Percentiles rank a stretch among this genome's conserved stretches.
phyloP scores from a whole-genome alignment of 2,797 vertebrate genomes.

The Botia almorhae region DNA sequence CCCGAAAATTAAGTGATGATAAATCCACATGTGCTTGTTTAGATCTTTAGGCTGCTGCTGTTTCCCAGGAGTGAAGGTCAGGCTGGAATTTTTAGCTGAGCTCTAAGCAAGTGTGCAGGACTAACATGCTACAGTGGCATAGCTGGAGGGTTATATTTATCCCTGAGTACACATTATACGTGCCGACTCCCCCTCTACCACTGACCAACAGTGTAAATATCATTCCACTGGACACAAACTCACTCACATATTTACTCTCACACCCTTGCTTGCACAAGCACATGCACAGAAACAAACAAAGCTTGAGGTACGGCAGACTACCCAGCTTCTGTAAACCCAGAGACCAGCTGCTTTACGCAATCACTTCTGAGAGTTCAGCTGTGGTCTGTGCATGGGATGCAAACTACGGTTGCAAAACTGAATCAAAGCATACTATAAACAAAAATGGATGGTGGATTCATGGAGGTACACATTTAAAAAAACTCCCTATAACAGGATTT shows the following conservation, averaged over 20 bases:
- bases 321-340: constrained; percentile 17
- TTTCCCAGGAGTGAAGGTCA: constrained; percentile 87
- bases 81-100: constrained; percentile 91
- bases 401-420: constrained; percentile 5
- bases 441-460: not conserved
- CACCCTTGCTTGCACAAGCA: constrained; percentile 14
- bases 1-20: constrained; percentile 10
- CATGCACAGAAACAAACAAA: constrained; percentile 26
- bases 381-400: not conserved
- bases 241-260: constrained; percentile 31
- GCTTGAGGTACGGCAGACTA: constrained; percentile 1
- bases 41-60: constrained; percentile 72
- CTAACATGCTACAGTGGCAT: constrained; percentile 84
- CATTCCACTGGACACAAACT: constrained; percentile 40
- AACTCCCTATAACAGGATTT: not conserved
- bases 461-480: not conserved
- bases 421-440: not conserved
- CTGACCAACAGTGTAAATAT: constrained; percentile 59
- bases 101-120: constrained; percentile 83
- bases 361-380: not conserved
- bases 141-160: constrained; percentile 92
- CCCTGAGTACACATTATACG: constrained; percentile 88
- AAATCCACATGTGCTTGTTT: constrained; percentile 61
- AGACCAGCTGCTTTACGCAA: constrained; percentile 8
- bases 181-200: constrained; percentile 79